Evolutionary conservation across 1,140 invertebrate genomes (phyloP), one percentile per base, ranked within the genome.

Genomic region (Platyura marginata): DNA sequence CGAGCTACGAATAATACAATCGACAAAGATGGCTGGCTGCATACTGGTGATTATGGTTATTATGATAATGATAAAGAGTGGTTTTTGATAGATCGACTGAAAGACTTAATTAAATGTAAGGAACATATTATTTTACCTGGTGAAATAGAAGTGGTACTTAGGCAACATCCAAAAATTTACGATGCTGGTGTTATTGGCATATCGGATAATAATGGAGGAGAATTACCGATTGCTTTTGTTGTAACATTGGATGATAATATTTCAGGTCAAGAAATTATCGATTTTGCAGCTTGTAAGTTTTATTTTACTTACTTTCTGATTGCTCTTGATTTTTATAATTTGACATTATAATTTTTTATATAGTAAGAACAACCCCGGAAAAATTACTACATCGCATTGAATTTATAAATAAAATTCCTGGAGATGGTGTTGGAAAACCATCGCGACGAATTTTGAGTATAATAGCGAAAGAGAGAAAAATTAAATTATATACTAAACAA

Each of bases 61-160:
- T 77, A 74, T 48, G 81, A 87, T 50, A 52, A 70, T 11, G 68
- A 82, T 6, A 72, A 72, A 3, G 72, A 67, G 48, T 72, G 86
- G 49, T 81, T 70, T 44, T 74, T 87, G 48, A 74, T 81, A 2
- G 83, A 86, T 52, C 62, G 83, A 34, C 56, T 83, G 0, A 87
- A 87, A 55, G 81, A 86, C 51, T 59, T 87, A 3, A 85, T 86
- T 40, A 87, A 86, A 54, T 81, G 77, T 51, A 82, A 84, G 60
- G 79, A 74, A 34, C 75, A 73, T 49, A 81, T 87, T 68, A 81
- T 90, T 1, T 66, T 81, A 1, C 83, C 84, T 44, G 77, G 81
- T 2, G 81, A 88, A 61, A 61, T 90, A 46, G 84, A 90, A 62
- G 72, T 72, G 34, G 46, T 87, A 15, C 60, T 89, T 11, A 52